Evolutionary conservation across 2,113 vertebrate genomes (phyloP), one percentile per base, ranked within the genome.

Genomic region (Lasiurus cinereus): DNA sequence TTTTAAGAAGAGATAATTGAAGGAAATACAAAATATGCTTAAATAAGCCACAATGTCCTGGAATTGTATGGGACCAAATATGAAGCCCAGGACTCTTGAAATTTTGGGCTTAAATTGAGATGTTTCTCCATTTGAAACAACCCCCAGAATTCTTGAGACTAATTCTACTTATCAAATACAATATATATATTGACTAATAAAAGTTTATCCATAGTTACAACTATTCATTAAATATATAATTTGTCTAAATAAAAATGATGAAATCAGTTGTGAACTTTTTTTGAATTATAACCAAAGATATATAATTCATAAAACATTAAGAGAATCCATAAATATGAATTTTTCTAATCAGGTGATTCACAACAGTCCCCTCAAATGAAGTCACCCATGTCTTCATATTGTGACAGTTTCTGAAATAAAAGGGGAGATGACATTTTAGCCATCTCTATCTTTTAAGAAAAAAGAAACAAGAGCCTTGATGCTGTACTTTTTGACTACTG

Each of bases 111-210:
- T 78, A 72, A 48, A 67, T 56, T 73, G 39, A 95, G 31, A 15
- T 54, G 14, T 83, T 93, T 89, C 39, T 72, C 64, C 21, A 29
- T 90, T 94, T 69, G 39, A 93, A 96, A 72, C 4, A 85, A 67
- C 10, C 6, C 29, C 66, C 46, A 77, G 19, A 73, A 88, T 76
- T 90, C 36, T 95, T 84, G 22, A 93, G 59, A 88, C 62, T 59
- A 89, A 79, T 31, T 82, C 50, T 72, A 18, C 2, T 18, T 89
- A 39, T 79, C 56, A 90, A 92, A 82, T 77, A 31, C 3, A 80
- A 72, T 66, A 87, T 72, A 92, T 4, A 4, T 79, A 48, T 27
- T 85, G 9, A 83, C 16, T 66, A 74, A 67, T 86, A 56, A 46
- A 85, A 62, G 31, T 36, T 59, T 94, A 36, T 69, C 21, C 22